phyloP scores from a whole-genome alignment of 2,888 invertebrate species.

The Oligia fasciuncula region DNA sequence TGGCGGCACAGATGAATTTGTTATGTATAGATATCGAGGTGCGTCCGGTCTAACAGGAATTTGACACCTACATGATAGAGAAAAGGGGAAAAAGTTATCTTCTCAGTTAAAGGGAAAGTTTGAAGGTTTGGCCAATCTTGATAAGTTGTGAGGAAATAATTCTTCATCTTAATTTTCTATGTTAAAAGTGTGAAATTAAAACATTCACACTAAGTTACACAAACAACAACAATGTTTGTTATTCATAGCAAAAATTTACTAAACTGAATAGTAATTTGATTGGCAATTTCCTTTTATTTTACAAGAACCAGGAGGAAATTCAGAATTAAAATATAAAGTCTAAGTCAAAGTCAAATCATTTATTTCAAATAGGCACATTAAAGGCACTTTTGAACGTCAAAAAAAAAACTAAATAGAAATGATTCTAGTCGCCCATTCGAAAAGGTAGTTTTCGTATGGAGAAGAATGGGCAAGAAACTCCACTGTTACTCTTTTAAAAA shows the following conservation, averaged over 20 bases:
- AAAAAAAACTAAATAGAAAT: too few species aligned
- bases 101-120: not conserved
- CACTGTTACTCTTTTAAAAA: too few species aligned
- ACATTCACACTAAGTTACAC: not conserved
- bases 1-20: not conserved
- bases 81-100: not conserved
- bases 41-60: not conserved
- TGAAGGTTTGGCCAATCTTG: not conserved
- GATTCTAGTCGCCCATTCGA: too few species aligned
- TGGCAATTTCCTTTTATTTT: not conserved
- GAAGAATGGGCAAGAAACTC: too few species aligned
- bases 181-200: not conserved
- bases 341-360: too few species aligned
- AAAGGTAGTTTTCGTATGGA: too few species aligned
- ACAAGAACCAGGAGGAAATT: not conserved
- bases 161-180: not conserved
- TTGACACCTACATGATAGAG: too few species aligned
- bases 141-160: not conserved
- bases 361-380: too few species aligned
- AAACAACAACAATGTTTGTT: not conserved
- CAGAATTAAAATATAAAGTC: too few species aligned
- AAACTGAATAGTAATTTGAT: not conserved
- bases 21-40: not conserved
- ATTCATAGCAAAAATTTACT: constrained; percentile 5
- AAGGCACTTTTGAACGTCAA: too few species aligned